Percentiles rank a stretch among this genome's conserved stretches.
phyloP scores from a whole-genome alignment of 2,888 invertebrate genomes.

The Hecatera dysodea region DNA sequence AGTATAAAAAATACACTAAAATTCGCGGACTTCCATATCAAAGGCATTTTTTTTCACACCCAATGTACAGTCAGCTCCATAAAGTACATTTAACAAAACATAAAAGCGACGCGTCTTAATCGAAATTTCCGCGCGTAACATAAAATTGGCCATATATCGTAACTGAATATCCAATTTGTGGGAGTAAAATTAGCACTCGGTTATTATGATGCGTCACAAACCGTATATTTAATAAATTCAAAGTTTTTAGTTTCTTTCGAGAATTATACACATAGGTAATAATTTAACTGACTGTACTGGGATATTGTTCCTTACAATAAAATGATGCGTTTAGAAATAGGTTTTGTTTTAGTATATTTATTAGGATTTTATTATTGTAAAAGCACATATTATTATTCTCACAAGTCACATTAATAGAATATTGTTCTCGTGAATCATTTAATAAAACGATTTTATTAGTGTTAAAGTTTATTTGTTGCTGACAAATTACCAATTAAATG shows the following conservation, averaged over 20 bases:
- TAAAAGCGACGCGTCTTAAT: slow-evolving; percentile 57
- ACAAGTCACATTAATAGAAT: slow-evolving; percentile 17
- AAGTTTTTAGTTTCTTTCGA: slow-evolving; percentile 21
- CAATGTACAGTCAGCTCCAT: slow-evolving; percentile 43
- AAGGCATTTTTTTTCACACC: slow-evolving; percentile 19
- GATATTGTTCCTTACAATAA: neutral
- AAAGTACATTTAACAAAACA: slow-evolving; percentile 54
- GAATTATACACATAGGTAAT: neutral
- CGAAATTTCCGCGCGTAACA: slow-evolving; percentile 59
- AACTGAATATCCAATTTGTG: slow-evolving; percentile 71
- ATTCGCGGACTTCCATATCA: slow-evolving; percentile 11
- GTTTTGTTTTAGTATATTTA: neutral
- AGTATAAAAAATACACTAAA: slow-evolving; percentile 1
- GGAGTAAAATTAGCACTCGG: slow-evolving; percentile 74
- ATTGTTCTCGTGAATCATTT: slow-evolving; percentile 58
- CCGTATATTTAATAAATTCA: slow-evolving; percentile 17
- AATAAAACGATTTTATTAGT: slow-evolving; percentile 59
- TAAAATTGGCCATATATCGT: slow-evolving; percentile 67
- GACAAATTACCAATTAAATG: slow-evolving; percentile 63
- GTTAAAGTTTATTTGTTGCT: slow-evolving; percentile 42
- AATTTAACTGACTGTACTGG: slow-evolving; percentile 15
- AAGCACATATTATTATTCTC: neutral
- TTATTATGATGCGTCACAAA: slow-evolving; percentile 48
- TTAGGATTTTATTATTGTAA: neutral
- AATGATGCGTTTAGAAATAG: neutral